A percentile compares a stretch with the other conserved stretches of the same genome.
Evolutionary conservation across 2,113 vertebrate genomes (phyloP).

Genomic region (Cariama cristata): DNA sequence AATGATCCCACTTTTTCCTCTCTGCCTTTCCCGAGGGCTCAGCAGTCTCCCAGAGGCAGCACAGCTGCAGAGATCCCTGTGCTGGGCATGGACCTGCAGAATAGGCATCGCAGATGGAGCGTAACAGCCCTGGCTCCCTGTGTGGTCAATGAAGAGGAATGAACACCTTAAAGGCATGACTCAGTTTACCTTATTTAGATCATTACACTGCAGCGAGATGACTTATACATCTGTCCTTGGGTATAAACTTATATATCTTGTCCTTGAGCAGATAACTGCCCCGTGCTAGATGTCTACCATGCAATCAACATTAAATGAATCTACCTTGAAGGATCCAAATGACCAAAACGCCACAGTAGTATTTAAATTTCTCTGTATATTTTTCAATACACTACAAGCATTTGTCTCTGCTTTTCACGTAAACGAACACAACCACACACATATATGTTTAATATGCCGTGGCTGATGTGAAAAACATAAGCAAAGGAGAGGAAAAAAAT

Average conservation of each 20-base stretch:
- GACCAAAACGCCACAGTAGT: neutral
- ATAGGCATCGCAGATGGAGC: neutral
- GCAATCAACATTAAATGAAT: neutral
- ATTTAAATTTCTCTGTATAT: neutral
- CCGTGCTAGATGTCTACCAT: accelerated
- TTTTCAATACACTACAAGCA: neutral
- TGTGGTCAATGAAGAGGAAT: neutral
- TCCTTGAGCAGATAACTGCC: neutral
- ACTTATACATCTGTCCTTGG: neutral
- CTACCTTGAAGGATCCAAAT: neutral
- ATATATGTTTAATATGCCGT: neutral
- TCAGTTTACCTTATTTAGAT: neutral
- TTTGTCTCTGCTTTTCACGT: neutral
- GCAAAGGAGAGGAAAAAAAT: neutral
- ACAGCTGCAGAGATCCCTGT: neutral
- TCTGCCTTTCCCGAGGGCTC: neutral
- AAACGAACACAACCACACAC: neutral
- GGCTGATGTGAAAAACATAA: neutral
- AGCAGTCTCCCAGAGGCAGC: neutral
- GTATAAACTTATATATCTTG: neutral
- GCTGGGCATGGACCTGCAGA: neutral
- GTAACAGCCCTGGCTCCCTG: neutral
- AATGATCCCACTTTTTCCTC: neutral
- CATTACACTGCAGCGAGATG: neutral
- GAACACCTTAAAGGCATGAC: neutral